These are phyloP conservation scores for Drosophila arawakana DNA, from an alignment of 1,140 invertebrate species.

Conservation along the genomic window DNA sequence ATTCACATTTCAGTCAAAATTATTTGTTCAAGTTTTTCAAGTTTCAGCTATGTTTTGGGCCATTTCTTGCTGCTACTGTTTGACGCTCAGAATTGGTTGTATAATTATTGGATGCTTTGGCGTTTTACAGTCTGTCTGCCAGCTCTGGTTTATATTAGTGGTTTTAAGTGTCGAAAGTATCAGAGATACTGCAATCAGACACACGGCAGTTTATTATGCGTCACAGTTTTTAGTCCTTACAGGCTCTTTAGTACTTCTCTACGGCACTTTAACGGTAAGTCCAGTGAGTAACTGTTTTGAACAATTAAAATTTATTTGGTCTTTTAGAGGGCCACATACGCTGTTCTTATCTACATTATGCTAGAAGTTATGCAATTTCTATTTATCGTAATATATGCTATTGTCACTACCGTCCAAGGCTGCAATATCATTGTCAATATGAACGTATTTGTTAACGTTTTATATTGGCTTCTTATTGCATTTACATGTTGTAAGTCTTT, in stretches of 20 bases:
- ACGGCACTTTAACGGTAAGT: constrained; percentile 23
- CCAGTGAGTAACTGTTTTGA: not conserved
- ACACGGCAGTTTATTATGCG: not conserved
- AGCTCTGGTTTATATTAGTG: not conserved
- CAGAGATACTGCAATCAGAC: not conserved
- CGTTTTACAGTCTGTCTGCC: constrained; percentile 1
- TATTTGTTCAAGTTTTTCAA: not conserved
- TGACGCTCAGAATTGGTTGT: constrained; percentile 39
- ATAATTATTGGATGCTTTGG: constrained; percentile 10
- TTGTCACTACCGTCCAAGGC: not conserved
- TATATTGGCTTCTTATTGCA: not conserved
- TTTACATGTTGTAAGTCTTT: constrained; percentile 10
- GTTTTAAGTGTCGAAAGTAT: not conserved
- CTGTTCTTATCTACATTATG: constrained; percentile 11
- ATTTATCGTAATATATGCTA: not conserved
- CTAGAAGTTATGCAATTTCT: not conserved
- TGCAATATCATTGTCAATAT: not conserved
- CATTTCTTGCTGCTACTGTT: constrained; percentile 27
- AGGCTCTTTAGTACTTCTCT: constrained; percentile 1
- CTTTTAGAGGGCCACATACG: constrained; percentile 5
- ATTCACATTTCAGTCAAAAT: constrained; percentile 8
- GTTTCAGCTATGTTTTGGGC: not conserved
- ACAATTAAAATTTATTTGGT: not conserved
- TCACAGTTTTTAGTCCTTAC: constrained; percentile 14
- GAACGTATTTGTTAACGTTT: not conserved